phyloP scores from a whole-genome alignment of 2,888 invertebrate species.

The Coleophora flavipennella region DNA sequence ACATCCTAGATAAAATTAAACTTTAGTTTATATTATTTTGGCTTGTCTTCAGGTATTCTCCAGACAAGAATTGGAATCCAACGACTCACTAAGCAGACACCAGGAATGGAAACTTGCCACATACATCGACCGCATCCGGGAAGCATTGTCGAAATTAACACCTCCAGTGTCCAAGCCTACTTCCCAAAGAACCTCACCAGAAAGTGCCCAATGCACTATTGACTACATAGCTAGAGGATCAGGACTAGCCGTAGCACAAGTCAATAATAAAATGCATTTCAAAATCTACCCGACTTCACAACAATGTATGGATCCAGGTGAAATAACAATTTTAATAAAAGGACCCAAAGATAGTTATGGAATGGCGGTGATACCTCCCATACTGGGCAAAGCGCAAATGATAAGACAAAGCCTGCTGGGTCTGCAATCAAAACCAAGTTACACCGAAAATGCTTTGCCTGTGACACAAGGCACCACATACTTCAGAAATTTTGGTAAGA shows the following conservation, averaged over 20 bases:
- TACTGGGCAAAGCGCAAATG: conserved; percentile 60
- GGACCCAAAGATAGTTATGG: conserved; percentile 65
- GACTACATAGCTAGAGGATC: conserved; percentile 75
- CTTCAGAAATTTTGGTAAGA: conserved; percentile 55
- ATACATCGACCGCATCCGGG: conserved; percentile 64
- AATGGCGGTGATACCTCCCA: conserved; percentile 51
- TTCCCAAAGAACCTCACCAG: conserved; percentile 46
- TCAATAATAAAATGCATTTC: conserved; percentile 68
- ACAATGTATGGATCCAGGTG: conserved; percentile 58
- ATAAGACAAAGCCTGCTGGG: conserved; percentile 59
- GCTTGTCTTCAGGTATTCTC: conserved; percentile 67
- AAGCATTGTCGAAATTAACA: conserved; percentile 51
- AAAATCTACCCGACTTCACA: conserved; percentile 73
- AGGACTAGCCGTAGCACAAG: conserved; percentile 72
- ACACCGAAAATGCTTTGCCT: conserved; percentile 53
- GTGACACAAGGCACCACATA: conserved; percentile 60
- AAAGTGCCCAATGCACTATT: conserved; percentile 50
- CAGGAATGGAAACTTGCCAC: conserved; percentile 72
- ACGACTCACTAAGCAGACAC: conserved; percentile 56
- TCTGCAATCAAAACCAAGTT: conserved; percentile 42
- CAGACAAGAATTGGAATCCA: conserved; percentile 66
- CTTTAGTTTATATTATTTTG: neutral
- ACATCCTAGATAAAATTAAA: neutral
- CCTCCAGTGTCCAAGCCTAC: conserved; percentile 50
- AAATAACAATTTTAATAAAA: conserved; percentile 59